Evolutionary conservation across 2,888 invertebrate genomes (phyloP), one percentile per base, ranked within the genome.

Genomic region (Ceraclea dissimilis): DNA sequence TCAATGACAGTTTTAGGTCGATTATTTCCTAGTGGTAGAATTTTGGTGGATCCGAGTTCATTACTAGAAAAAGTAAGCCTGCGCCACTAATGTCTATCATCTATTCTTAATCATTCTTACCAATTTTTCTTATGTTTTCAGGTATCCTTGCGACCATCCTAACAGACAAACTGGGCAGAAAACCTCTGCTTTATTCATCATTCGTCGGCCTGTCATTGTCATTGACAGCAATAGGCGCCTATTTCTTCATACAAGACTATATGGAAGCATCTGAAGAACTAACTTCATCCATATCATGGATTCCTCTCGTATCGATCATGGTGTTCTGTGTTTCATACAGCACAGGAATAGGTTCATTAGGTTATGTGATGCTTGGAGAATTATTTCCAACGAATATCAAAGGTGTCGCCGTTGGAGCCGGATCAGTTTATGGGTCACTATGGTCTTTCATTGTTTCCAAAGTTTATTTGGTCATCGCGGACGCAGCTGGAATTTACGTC

Each of bases 301-400:
- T 80, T 2, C 78, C 78, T 0, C 64, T 79, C 4, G 46, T 69
- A 0, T 70, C 74, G 2, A 64, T 80, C n/a, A 68, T 78, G 13
- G 55, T 68, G 1, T 80, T 75, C 64, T 72, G 79, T 44, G 68
- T 75, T 1, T 71, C 74, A 49, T 78, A 77, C 52, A 74, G 75
- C 26, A 60, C 79, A n/a, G 80, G 80, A 0, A 70, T 79, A 54
- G 74, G 79, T 1, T 77, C 78, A 0, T 66, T 80, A 48, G 79
- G 79, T 0, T 73, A 77, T 62, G 67, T 79, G 46, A 69, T 79
- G 52, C 70, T 79, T 62, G 74, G 76, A 0, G 81, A 81, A 66
- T 65, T 81, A 10, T 79, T 83, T 66, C 75, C 83, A 54, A 66
- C 76, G 1, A 73, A 76, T 60, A 79, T 78, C 1, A 76, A 81